Evolutionary conservation across 2,888 invertebrate species (phyloP), one percentile per base, ranked within the genome.

Genomic region (Drosophila ezoana): DNA sequence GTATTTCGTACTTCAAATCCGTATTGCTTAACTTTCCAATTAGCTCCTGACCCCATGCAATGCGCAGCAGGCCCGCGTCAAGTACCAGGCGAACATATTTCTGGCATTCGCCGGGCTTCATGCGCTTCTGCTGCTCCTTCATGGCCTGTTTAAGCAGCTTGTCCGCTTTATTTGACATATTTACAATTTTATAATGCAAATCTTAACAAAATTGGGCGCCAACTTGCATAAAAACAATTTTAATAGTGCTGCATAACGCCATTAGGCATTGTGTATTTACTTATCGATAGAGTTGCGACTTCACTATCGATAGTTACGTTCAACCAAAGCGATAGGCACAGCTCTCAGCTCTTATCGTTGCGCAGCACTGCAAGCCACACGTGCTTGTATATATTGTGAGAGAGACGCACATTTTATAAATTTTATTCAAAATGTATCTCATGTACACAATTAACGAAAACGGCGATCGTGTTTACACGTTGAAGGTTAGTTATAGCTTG

Each of bases 391-490:
- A 70, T 65, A 47, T 44, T 54, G 4, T 16, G 6, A 9, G 41
- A 32, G 56, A 52, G 14, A 13, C 32, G 13, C 4, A 35, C 1
- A 28, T 43, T 49, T 28, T 9, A 23, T 51, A 52, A 41, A 37
- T 23, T n/a, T 11, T 4, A 40, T 16, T 16, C 0, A 93, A 91
- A 77, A 96, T 96, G 96, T 95, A 95, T 94, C 92, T 96, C 3
- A 95, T 95, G 94, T 96, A 95, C 91, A 95, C 95, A 89, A 89
- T 96, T 72, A 95, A 96, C 89, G 95, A 95, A 90, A 94, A 94
- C 51, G 97, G 97, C 0, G 95, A 96, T 11, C 94, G 98, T 52
- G 95, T 97, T 33, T 98, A 98, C 90, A 98, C 98, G 5, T 92
- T 98, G 57, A 95, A 97, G 94, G 97, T 97, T 93, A 90, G 89